Evolutionary conservation across 2,797 vertebrate species (phyloP), one percentile per base, ranked within the genome.

Genomic region (Dermochelys coriacea): DNA sequence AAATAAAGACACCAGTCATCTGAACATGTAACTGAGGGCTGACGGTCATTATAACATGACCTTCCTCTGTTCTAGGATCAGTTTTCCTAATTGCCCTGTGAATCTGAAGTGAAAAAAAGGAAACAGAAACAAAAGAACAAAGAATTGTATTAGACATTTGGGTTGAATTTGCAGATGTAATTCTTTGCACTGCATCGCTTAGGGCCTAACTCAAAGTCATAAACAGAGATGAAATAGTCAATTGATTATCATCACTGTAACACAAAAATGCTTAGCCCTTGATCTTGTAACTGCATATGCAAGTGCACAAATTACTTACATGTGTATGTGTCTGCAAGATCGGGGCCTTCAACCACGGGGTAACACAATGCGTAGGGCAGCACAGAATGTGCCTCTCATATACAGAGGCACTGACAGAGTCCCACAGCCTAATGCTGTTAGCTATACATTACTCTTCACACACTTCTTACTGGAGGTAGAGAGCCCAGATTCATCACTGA

Each of bases 251-350:
- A 31, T 10, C 49, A 18, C n/a, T 18, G 47, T 18, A 71, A 8
- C 8, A 34, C 1, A 0, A 37, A 5, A 59, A 57, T 1, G 9
- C 19, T 47, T n/a, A 12, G 29, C 37, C 37, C 50, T 5, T 0
- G 19, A 54, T 31, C 79, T 83, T 80, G 52, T 6, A 68, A 50
- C 1, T 85, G 34, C 14, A 49, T 34, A 34, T 16, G 55, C 57
- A 41, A 31, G 16, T n/a, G 11, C 31, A 12, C 16, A 52, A 87
- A 12, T 51, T 84, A 3, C 5, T 61, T 0, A 59, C 27, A 1
- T 59, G 10, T 6, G 21, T 25, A 11, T 74, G 37, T 45, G 68
- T 41, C n/a, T 4, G 23, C 37, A 61, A 59, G 31, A 34, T 16
- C 4, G 1, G 55, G 19, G 55, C 27, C 59, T 61, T 8, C 10